Conservation (phyloP, 2,888 invertebrate genomes). For the Lymantria dispar region DNA sequence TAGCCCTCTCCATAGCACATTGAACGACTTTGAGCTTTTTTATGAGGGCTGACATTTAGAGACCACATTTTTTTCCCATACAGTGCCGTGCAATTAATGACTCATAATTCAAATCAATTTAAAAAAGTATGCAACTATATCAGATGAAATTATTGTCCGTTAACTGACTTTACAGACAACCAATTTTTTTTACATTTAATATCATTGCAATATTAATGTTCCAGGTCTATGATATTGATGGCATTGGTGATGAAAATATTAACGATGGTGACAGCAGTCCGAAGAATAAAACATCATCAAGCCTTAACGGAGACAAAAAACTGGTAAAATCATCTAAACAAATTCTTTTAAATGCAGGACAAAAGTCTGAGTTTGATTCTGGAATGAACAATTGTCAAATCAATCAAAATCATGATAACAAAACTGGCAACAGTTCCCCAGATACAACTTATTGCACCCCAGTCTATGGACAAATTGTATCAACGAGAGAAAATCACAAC, state of each 20-base stretch:
- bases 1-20: too few species aligned
- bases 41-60: too few species aligned
- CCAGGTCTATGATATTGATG: slow-evolving; percentile 78
- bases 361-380: slow-evolving; percentile 76
- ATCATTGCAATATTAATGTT: background rate
- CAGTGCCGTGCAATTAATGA: too few species aligned
- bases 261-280: slow-evolving; percentile 59
- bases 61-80: too few species aligned
- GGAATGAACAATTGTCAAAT: slow-evolving; percentile 77
- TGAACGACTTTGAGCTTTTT: too few species aligned
- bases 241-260: slow-evolving; percentile 65
- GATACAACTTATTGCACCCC: slow-evolving; percentile 76
- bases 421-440: slow-evolving; percentile 46
- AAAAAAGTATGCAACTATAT: too few species aligned
- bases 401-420: slow-evolving; percentile 61
- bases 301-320: slow-evolving; percentile 50
- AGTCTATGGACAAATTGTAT: slow-evolving; percentile 75
- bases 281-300: slow-evolving; percentile 39
- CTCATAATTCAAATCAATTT: too few species aligned
- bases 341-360: slow-evolving; percentile 73
- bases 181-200: too few species aligned
- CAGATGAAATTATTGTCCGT: too few species aligned
- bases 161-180: too few species aligned
- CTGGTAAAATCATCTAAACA: slow-evolving; percentile 73
- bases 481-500: slow-evolving; percentile 73